These are phyloP conservation scores for Trogon surrucura DNA, from an alignment of 2,113 vertebrate species.

Conservation along the genomic window DNA sequence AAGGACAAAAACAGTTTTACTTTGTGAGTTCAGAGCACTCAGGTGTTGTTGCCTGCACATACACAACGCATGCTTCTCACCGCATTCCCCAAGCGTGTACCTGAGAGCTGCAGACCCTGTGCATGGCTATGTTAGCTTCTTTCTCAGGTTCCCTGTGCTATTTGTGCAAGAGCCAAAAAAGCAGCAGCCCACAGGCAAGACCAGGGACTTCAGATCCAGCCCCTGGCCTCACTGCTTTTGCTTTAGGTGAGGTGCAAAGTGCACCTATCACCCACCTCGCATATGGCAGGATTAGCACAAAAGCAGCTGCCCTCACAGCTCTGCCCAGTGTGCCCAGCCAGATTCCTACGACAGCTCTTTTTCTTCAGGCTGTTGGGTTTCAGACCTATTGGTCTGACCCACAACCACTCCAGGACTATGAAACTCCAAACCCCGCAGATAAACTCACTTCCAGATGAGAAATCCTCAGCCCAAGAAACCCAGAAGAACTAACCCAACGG, in stretches of 20 bases:
- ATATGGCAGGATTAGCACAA: not conserved
- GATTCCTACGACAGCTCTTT: not conserved
- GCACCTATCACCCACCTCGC: not conserved
- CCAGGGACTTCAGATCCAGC: not conserved
- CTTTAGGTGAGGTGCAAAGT: not conserved
- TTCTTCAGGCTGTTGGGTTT: not conserved
- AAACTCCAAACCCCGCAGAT: not conserved
- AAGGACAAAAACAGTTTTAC: conserved; percentile 8
- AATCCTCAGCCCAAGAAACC: not conserved
- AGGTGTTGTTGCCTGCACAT: not conserved
- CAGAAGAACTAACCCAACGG: not conserved
- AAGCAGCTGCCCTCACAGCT: not conserved
- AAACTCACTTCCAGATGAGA: not conserved
- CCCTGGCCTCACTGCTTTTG: not conserved
- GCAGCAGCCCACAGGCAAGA: not conserved
- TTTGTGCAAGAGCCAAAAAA: not conserved
- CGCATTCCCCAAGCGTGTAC: not conserved
- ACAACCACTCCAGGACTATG: not conserved
- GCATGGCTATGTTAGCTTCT: not conserved
- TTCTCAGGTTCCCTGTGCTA: not conserved
- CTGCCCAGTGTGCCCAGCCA: not conserved
- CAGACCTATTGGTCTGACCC: not conserved
- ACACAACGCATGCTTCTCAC: not conserved
- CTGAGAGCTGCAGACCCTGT: not conserved
- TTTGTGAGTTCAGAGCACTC: conserved; percentile 31